These are phyloP conservation scores for Eulimnadia texana DNA, from an alignment of 1,140 invertebrate species.

Conservation along the genomic window DNA sequence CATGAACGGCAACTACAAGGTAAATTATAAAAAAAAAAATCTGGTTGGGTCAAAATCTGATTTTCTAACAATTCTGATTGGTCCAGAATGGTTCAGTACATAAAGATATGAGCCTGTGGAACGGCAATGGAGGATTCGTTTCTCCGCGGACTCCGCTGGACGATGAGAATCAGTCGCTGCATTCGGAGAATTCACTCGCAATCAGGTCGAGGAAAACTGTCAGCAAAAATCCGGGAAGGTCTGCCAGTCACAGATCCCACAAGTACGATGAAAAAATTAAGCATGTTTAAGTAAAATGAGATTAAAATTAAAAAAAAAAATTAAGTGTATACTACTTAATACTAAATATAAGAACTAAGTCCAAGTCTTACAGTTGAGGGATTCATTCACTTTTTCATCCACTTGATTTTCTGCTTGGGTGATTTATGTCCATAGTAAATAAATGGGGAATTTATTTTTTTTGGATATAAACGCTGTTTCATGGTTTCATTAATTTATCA, in stretches of 20 bases:
- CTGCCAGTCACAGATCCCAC: slow-evolving; percentile 12
- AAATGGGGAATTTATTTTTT: no score
- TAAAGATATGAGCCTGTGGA: neutral
- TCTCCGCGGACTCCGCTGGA: neutral
- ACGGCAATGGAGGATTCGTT: neutral
- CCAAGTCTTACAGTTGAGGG: no score
- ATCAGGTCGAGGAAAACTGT: neutral
- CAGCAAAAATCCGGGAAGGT: neutral
- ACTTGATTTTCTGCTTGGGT: no score
- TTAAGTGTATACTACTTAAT: neutral
- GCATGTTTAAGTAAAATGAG: neutral
- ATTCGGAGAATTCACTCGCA: neutral
- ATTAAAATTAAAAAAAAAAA: neutral
- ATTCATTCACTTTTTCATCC: no score
- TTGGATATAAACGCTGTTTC: no score
- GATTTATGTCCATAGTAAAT: no score
- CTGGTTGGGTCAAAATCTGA: no score
- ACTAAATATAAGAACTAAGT: neutral
- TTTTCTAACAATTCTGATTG: no score
- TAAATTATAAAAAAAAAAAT: no score
- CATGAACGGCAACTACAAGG: neutral
- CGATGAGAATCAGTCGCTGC: slow-evolving; percentile 9
- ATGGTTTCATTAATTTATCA: neutral
- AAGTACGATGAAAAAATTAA: neutral
- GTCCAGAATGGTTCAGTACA: neutral